A percentile compares a stretch with the other conserved stretches of the same genome.
Evolutionary conservation across 2,888 invertebrate species (phyloP).

Genomic region (Caenorhabditis sp.): DNA sequence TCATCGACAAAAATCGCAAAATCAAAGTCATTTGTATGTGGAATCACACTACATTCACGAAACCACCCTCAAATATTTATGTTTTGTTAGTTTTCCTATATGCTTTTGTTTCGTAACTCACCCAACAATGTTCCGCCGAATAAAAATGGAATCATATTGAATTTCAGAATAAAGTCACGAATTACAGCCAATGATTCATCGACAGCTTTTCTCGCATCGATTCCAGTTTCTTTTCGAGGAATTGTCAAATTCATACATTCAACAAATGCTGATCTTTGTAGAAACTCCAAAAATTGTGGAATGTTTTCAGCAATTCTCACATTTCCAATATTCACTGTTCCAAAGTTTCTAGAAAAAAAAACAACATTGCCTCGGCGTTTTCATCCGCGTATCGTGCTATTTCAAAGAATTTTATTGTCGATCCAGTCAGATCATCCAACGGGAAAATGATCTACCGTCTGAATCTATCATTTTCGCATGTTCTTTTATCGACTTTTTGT

Average conservation of each 20-base stretch:
- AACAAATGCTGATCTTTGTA: constrained; percentile 16
- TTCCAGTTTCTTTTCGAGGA: constrained; percentile 4
- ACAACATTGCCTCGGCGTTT: no score
- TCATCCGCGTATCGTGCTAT: neutral
- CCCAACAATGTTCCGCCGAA: constrained; percentile 30
- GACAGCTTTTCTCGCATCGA: neutral
- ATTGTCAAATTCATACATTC: constrained; percentile 19
- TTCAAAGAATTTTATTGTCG: neutral
- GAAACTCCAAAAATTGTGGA: constrained; percentile 17
- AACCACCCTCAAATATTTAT: constrained; percentile 31
- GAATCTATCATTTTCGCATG: no score
- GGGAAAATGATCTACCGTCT: no score
- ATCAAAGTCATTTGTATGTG: constrained; percentile 40
- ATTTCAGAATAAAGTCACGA: constrained; percentile 9
- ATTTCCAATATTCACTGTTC: constrained; percentile 4
- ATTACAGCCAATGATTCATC: constrained; percentile 5
- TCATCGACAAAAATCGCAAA: constrained; percentile 18
- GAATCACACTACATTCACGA: constrained; percentile 41
- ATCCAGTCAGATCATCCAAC: no score
- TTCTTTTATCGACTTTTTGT: no score
- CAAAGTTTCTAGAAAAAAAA: neutral
- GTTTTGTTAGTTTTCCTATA: neutral
- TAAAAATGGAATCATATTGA: constrained; percentile 24
- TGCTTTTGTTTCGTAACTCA: neutral
- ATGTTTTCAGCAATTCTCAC: constrained; percentile 15